Evolutionary conservation across 37 sponge, comb jelly and placozoan genomes (phyloP), one percentile per base, ranked within the genome.

Genomic region (Theonella swinhoei): DNA sequence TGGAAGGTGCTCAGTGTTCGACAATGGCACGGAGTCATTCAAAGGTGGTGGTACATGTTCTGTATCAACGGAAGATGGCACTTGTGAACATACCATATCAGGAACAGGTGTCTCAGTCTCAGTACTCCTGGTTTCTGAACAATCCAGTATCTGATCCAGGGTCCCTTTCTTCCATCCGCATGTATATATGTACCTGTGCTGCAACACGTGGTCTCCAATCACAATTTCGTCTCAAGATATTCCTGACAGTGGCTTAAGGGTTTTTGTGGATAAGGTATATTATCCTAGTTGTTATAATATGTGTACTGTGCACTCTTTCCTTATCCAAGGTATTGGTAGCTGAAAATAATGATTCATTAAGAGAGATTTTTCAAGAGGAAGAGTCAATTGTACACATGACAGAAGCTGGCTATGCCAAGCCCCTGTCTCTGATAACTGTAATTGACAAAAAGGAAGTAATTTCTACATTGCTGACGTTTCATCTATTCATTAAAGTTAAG

Each of bases 111-210:
- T 29, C n/a, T 5, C n/a, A 5, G 5, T 65, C 5, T 26, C n/a
- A 29, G 25, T 24, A 23, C 25, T 65, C n/a, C 5, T 5, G 7
- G 66, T 23, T 23, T 24, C 5, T 7, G 54, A 47, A 23, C 5
- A 29, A 26, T 65, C 5, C 30, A 29, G 5, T 26, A 29, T 47
- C 54, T 47, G 74, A 43, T 24, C 42, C 42, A 41, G 74, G 74
- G 47, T 40, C 28, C 74, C 74, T 24, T 22, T 74, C 2, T 40
- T 74, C 74, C 74, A 74, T 29, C 40, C 22, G 28, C 19, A n/a
- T 74, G 74, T 74, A 3, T 74, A 41, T 42, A 3, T 41, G 29
- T 74, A 74, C 47, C 47, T 74, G 42, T 37, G 40, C 22, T 29
- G 43, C 1, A 23, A 36, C 24, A 28, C 23, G 42, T 74, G 74